Percentiles rank a stretch among this genome's conserved stretches.
These are phyloP conservation scores for Drosophila aldrichi DNA, from an alignment of 2,888 invertebrate genomes.

Conservation along the genomic window DNA sequence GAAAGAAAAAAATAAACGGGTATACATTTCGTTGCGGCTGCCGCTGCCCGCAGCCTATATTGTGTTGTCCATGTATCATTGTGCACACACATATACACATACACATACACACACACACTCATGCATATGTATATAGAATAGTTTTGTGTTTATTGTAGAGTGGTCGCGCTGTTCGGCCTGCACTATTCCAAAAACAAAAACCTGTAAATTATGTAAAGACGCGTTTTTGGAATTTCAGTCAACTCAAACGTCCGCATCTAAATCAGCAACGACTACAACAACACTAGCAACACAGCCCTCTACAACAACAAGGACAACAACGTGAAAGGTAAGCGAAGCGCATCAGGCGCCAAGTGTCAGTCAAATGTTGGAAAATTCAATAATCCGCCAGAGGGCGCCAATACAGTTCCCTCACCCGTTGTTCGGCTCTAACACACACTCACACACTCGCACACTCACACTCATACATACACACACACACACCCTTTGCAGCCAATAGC, in stretches of 20 bases:
- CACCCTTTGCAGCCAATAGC: constrained; percentile 28
- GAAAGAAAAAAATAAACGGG: constrained; percentile 43
- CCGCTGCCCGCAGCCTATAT: constrained; percentile 33
- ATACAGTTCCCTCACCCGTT: constrained; percentile 22
- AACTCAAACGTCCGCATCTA: constrained; percentile 54
- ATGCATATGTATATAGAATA: constrained; percentile 18
- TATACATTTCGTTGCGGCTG: constrained; percentile 57
- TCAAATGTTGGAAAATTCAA: constrained; percentile 79
- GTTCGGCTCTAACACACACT: constrained; percentile 2
- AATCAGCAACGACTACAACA: constrained; percentile 36
- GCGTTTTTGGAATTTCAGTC: constrained; percentile 62
- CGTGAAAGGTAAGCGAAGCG: constrained; percentile 57
- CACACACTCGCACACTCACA: neutral
- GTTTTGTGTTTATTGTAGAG: constrained; percentile 59
- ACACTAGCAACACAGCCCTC: constrained; percentile 13
- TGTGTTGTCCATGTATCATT: constrained; percentile 47
- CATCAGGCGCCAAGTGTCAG: constrained; percentile 76
- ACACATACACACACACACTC: neutral
- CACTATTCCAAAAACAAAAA: constrained; percentile 56
- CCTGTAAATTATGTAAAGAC: constrained; percentile 76
- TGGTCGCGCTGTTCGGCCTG: constrained; percentile 46
- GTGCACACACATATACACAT: constrained; percentile 16
- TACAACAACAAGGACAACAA: constrained; percentile 19
- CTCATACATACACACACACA: constrained; percentile 1
- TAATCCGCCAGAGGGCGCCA: constrained; percentile 75